A percentile compares a stretch with the other conserved stretches of the same genome.
phyloP scores from a whole-genome alignment of 2,888 invertebrate species.

The Parapristionchus giblindavisi region DNA sequence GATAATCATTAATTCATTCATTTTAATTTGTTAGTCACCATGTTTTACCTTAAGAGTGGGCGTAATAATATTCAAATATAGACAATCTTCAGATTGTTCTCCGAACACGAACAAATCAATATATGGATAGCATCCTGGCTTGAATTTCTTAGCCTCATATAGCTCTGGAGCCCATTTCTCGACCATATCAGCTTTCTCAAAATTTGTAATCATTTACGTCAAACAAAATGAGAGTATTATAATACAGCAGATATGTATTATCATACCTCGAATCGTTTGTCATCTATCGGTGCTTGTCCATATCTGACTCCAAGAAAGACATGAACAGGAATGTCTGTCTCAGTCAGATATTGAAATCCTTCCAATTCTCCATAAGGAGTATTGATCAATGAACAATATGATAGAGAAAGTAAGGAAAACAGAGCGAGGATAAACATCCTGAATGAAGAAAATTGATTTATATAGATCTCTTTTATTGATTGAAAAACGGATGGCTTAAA shows the following conservation, averaged over 20 bases:
- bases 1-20: not conserved
- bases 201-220: not conserved
- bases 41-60: conserved; percentile 31
- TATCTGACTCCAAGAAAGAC: conserved; percentile 58
- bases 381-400: not conserved
- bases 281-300: conserved; percentile 52
- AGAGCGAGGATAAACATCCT: no score
- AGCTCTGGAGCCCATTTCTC: conserved; percentile 52
- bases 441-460: no score
- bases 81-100: conserved; percentile 60
- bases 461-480: no score
- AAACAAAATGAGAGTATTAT: not conserved
- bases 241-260: not conserved
- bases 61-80: conserved; percentile 56
- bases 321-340: conserved; percentile 21
- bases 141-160: conserved; percentile 55
- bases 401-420: not conserved
- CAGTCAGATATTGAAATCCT: conserved; percentile 3
- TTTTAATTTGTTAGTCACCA: not conserved
- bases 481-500: no score
- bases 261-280: conserved; percentile 51
- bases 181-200: conserved; percentile 54
- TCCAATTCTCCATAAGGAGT: conserved; percentile 9
- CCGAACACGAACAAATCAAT: no score
- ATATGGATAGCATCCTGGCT: conserved; percentile 37